phyloP scores from a whole-genome alignment of 2,888 invertebrate genomes.

The Antitype chi region DNA sequence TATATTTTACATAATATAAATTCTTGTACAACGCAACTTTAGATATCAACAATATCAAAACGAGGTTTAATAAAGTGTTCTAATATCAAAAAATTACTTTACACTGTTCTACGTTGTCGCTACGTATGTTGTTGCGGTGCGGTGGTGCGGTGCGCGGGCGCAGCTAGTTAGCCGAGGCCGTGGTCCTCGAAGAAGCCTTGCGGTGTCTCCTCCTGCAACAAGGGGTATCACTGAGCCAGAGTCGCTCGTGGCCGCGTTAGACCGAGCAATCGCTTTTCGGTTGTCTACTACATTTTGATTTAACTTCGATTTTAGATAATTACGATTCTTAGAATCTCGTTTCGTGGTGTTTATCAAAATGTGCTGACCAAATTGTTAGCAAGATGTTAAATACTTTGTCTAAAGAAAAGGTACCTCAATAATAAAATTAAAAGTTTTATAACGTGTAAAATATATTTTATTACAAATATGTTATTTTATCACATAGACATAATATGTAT shows the following conservation, averaged over 20 bases:
- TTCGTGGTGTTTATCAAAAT: not conserved
- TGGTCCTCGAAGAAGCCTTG: slow-evolving; percentile 99
- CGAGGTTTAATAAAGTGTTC: slow-evolving; percentile 33
- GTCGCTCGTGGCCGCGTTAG: slow-evolving; percentile 89
- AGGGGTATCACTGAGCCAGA: slow-evolving; percentile 90
- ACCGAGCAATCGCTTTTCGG: slow-evolving; percentile 87
- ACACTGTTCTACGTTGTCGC: slow-evolving; percentile 48
- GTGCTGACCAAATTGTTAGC: not conserved
- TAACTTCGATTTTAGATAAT: not conserved
- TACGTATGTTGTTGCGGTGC: slow-evolving; percentile 61
- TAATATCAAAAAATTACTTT: slow-evolving; percentile 64
- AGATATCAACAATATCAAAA: slow-evolving; percentile 57
- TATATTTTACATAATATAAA: slow-evolving; percentile 56
- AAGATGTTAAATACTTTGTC: not conserved
- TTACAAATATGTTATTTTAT: slow-evolving; percentile 66
- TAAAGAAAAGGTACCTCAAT: not conserved
- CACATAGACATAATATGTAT: slow-evolving; percentile 61
- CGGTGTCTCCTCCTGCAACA: slow-evolving; percentile 99
- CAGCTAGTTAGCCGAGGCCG: slow-evolving; percentile 95
- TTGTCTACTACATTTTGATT: slow-evolving; percentile 44
- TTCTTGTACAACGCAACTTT: slow-evolving; percentile 33
- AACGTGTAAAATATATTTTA: slow-evolving; percentile 69
- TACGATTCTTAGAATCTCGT: not conserved
- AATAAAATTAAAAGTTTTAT: slow-evolving; percentile 57
- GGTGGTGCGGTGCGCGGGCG: slow-evolving; percentile 30